phyloP scores from a whole-genome alignment of 2,113 vertebrate species.

The Motacilla tschutschensis region DNA sequence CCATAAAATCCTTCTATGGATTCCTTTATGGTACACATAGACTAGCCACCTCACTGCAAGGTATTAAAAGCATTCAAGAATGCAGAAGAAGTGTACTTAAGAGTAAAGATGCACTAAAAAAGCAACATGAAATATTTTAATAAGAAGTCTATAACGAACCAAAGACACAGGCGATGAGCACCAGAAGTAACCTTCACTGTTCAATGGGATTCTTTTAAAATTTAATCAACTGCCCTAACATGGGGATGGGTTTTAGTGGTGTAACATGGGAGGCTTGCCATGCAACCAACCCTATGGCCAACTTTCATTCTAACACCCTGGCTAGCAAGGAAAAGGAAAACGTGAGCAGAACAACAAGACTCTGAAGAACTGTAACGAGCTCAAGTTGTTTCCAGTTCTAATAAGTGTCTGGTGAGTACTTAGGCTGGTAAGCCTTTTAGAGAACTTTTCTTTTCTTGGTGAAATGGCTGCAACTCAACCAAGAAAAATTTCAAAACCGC shows the following conservation, averaged over 20 bases:
- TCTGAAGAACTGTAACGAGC: not conserved
- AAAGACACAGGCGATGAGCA: not conserved
- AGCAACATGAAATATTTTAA: not conserved
- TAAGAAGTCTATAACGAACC: not conserved
- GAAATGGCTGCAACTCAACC: slow-evolving; percentile 56
- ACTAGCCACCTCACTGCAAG: not conserved
- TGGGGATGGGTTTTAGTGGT: not conserved
- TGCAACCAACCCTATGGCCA: not conserved
- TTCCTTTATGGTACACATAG: not conserved
- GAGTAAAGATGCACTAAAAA: not conserved
- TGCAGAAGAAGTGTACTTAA: not conserved
- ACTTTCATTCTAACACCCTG: not conserved
- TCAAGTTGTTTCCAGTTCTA: slow-evolving; percentile 11
- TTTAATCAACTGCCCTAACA: not conserved
- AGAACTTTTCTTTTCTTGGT: slow-evolving; percentile 43
- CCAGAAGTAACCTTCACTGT: not conserved
- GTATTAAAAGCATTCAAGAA: not conserved
- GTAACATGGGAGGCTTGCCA: not conserved
- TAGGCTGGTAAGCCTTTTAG: slow-evolving; percentile 39
- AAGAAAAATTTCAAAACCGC: slow-evolving; percentile 43
- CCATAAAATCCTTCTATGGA: not conserved
- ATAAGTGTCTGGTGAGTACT: slow-evolving; percentile 19
- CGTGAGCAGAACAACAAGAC: not conserved
- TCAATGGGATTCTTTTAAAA: not conserved
- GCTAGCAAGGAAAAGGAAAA: not conserved